These are phyloP conservation scores for Rousettus leschenaultii DNA, from an alignment of 2,113 vertebrate species.

Conservation along the genomic window DNA sequence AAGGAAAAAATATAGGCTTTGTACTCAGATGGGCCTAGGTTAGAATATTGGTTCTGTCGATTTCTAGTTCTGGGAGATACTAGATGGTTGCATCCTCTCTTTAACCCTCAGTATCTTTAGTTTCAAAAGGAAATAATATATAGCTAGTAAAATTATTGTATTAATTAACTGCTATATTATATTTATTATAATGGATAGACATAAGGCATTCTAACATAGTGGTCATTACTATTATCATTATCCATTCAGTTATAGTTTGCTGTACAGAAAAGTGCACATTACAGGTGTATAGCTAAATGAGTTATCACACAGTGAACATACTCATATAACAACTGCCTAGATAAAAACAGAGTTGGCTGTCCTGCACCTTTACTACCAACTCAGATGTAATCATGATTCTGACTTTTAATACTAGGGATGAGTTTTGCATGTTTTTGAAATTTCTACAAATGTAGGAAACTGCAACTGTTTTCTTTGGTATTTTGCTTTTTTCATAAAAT, in stretches of 20 bases:
- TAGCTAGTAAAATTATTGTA: background rate
- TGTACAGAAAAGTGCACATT: background rate
- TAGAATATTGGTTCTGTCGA: background rate
- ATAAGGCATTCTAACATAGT: background rate
- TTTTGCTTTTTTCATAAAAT: background rate
- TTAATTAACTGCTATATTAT: background rate
- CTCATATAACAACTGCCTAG: fast-evolving
- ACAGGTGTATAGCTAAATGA: background rate
- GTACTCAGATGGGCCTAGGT: background rate
- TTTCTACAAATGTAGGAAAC: background rate
- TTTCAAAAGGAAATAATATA: background rate
- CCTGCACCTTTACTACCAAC: background rate
- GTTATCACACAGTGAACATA: background rate
- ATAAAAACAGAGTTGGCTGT: background rate
- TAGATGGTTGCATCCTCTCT: background rate
- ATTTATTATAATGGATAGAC: background rate
- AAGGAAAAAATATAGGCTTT: background rate
- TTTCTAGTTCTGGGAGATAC: background rate
- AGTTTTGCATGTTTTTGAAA: background rate
- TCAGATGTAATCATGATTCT: background rate
- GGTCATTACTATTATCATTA: background rate
- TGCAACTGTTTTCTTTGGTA: background rate
- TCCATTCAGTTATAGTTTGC: background rate
- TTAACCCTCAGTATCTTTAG: background rate
- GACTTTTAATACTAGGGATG: background rate